Evolutionary conservation across 2,888 invertebrate genomes (phyloP).

Genomic region (Pardosa pseudoannulata): DNA sequence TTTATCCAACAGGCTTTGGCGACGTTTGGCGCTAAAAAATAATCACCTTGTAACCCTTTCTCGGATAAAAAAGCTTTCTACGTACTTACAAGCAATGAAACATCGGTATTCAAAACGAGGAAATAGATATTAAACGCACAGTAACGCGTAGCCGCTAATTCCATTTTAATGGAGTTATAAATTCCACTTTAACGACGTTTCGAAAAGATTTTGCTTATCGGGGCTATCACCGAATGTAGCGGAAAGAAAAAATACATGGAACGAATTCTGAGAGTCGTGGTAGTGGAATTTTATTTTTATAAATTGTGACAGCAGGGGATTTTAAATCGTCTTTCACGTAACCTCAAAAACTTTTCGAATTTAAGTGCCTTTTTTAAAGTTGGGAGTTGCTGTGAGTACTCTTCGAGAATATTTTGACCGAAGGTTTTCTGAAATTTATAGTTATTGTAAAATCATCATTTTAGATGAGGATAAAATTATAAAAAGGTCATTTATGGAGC

Average conservation of each 20-base stretch:
- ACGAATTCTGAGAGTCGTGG: too few relatives aligned
- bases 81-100: conserved; percentile 31
- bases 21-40: background rate
- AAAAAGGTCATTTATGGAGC: too few relatives aligned
- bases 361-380: background rate
- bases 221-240: background rate
- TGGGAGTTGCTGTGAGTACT: background rate
- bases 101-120: conserved; percentile 66
- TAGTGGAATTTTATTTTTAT: conserved; percentile 53
- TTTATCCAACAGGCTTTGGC: too few relatives aligned
- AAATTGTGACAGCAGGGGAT: background rate
- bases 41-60: background rate
- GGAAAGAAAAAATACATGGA: too few relatives aligned
- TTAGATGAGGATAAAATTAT: too few relatives aligned
- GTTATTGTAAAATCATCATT: too few relatives aligned
- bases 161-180: conserved; percentile 70
- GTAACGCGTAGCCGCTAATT: conserved; percentile 58
- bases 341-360: background rate
- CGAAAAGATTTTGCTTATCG: conserved; percentile 68
- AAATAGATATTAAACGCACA: conserved; percentile 56
- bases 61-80: conserved; percentile 19
- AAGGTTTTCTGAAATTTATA: too few relatives aligned
- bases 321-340: conserved; percentile 57
- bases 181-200: conserved; percentile 68
- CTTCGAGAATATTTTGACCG: background rate